Conservation (phyloP, 2,113 vertebrate species). For the Bubo blakistoni region DNA sequence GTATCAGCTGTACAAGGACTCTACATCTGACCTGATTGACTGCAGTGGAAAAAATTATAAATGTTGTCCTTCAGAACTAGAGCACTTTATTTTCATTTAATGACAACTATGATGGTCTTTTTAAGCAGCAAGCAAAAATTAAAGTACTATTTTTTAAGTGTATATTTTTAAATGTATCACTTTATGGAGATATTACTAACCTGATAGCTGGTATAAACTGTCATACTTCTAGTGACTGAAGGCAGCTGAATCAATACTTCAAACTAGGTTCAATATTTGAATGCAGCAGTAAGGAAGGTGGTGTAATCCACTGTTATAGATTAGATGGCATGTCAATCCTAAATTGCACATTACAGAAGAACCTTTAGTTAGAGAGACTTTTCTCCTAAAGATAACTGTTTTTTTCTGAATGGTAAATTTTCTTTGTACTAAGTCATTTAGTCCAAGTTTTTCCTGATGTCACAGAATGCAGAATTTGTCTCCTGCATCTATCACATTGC, state of each 20-base stretch:
- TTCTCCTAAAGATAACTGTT: not conserved
- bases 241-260: constrained; percentile 36
- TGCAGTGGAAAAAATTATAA: not conserved
- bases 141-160: constrained; percentile 33
- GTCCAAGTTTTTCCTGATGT: not conserved
- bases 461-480: not conserved
- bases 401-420: not conserved
- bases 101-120: constrained; percentile 6
- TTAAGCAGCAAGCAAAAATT: constrained; percentile 42
- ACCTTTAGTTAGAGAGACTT: not conserved
- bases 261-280: constrained; percentile 39
- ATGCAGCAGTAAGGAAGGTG: constrained; percentile 24
- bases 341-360: constrained; percentile 18
- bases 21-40: not conserved
- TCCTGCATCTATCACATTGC: not conserved
- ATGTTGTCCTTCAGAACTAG: constrained; percentile 6
- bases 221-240: constrained; percentile 34
- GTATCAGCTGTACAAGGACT: not conserved
- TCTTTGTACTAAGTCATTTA: not conserved
- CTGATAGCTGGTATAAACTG: constrained; percentile 35
- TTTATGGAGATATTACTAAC: constrained; percentile 49
- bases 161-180: constrained; percentile 30
- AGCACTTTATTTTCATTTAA: constrained; percentile 28
- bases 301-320: constrained; percentile 21
- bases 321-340: constrained; percentile 4